Evolutionary conservation across 64 coral and sea anemone genomes (phyloP), one percentile per base, ranked within the genome.

Genomic region (Montipora cactus): DNA sequence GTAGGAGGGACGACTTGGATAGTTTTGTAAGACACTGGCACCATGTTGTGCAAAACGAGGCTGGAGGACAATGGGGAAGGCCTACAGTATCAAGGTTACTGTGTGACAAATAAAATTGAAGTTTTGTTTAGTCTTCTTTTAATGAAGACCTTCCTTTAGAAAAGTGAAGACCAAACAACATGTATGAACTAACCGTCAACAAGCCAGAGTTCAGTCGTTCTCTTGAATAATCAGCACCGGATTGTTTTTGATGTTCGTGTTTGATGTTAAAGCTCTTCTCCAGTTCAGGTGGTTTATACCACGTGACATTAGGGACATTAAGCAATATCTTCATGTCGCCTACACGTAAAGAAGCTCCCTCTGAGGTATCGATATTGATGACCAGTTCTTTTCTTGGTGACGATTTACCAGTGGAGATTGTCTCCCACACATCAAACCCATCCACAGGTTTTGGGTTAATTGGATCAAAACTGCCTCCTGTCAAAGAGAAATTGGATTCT

Each of bases 211-310:
- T 44, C 74, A 76, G 1, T 28, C 16, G 14, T 74, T 16, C 70
- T 5, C 70, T 74, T 13, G 3, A 4, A 14, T 73, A 8, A 23
- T 73, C 69, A n/a, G 19, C 69, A 28, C 19, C 7, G 2, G 20
- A 7, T 10, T 21, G 20, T 23, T 23, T 4, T 8, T 23, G 5
- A 1, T 73, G 19, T 23, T 8, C 20, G 4, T 73, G 19, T 5
- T 55, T 37, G 37, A 37, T 55, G 52, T 55, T 67, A 14, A 73
- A 73, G 11, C 57, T 66, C 4, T 71, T 81, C 14, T 62, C 58
- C 3, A 95, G 18, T 49, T 95, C 93, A 70, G 93, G 93, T 5
- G 93, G 93, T 21, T 90, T 95, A 70, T 86, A 95, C 93, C 93
- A 95, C 66, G 88, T 95, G 28, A 90, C 28, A 59, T 95, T 95